Percentiles rank a stretch among this genome's conserved stretches.
Evolutionary conservation across 2,113 vertebrate genomes (phyloP).

Genomic region (Caretta caretta): DNA sequence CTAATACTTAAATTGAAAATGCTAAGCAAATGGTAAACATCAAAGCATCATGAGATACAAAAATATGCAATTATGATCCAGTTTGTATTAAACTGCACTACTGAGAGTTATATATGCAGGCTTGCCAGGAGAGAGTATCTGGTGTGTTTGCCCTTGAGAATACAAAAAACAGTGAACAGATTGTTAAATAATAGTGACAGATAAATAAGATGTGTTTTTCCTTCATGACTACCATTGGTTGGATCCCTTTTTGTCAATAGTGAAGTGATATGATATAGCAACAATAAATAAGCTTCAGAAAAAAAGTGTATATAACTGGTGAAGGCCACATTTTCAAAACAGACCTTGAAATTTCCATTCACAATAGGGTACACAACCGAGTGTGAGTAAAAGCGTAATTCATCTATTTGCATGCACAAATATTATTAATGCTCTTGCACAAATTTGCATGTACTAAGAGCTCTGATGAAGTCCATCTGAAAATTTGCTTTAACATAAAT

Average conservation of each 20-base stretch:
- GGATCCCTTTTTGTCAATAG: not conserved
- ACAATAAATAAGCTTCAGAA: not conserved
- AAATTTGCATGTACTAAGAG: slow-evolving; percentile 19
- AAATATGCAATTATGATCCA: slow-evolving; percentile 45
- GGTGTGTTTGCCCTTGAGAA: slow-evolving; percentile 23
- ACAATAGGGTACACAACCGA: not conserved
- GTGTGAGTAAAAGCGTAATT: not conserved
- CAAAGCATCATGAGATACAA: slow-evolving; percentile 69
- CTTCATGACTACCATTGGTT: slow-evolving; percentile 6
- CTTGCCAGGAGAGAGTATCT: slow-evolving; percentile 32
- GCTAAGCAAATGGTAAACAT: slow-evolving; percentile 69
- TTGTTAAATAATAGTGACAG: slow-evolving; percentile 35
- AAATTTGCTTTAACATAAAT: slow-evolving; percentile 17
- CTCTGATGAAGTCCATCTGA: not conserved
- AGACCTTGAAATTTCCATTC: not conserved
- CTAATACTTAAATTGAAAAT: slow-evolving; percentile 72
- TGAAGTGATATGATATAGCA: not conserved
- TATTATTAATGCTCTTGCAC: slow-evolving; percentile 17
- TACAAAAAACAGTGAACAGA: slow-evolving; percentile 50
- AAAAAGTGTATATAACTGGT: not conserved
- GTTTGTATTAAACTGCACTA: slow-evolving; percentile 47
- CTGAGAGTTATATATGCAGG: slow-evolving; percentile 45
- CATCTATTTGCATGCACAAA: not conserved
- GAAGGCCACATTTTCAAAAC: not conserved
- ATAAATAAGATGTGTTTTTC: not conserved